A percentile compares a stretch with the other conserved stretches of the same genome.
phyloP scores from a whole-genome alignment of 2,888 invertebrate genomes.

The Dryadula phaetusa region DNA sequence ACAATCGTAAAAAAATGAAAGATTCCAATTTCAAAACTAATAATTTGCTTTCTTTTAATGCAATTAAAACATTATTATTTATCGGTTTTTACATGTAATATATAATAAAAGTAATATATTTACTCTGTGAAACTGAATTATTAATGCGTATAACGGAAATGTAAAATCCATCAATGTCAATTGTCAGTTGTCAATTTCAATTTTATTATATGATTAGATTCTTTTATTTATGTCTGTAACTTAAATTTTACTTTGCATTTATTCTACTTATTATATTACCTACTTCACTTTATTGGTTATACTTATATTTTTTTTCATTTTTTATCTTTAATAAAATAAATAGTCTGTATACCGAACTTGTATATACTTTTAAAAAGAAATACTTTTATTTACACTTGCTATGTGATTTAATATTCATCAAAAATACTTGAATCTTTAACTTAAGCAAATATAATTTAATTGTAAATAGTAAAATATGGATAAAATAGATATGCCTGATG shows the following conservation, averaged over 20 bases:
- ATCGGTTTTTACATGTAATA: too few relatives aligned
- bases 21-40: too few relatives aligned
- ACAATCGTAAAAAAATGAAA: too few relatives aligned
- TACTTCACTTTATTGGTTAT: background rate
- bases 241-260: constrained; percentile 15
- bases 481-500: constrained; percentile 62
- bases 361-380: background rate
- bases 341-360: background rate
- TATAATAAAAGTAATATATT: too few relatives aligned
- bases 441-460: background rate
- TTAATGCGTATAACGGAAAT: background rate
- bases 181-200: constrained; percentile 10
- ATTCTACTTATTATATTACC: constrained; percentile 15
- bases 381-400: constrained; percentile 8
- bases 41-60: too few relatives aligned
- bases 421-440: background rate
- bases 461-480: constrained; percentile 54
- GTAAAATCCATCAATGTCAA: background rate
- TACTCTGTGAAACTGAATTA: background rate
- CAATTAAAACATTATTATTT: too few relatives aligned
- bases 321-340: background rate
- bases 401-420: background rate
- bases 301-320: background rate
- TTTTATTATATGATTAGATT: constrained; percentile 6
- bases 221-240: constrained; percentile 12